Evolutionary conservation across 2,797 vertebrate species (phyloP).

Genomic region (Mionectes olivaceus): DNA sequence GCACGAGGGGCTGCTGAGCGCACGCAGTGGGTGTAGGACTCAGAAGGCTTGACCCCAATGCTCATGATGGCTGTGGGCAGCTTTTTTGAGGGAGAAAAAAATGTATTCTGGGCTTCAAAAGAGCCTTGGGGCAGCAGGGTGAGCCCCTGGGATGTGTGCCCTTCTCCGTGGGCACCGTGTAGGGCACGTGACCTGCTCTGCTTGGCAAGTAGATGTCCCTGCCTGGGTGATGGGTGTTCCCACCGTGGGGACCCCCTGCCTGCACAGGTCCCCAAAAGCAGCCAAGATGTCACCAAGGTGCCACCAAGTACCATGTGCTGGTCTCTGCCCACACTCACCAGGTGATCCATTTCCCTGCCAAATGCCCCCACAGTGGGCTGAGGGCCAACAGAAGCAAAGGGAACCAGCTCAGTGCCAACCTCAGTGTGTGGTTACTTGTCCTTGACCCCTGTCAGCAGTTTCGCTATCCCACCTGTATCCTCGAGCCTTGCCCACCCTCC

Average conservation of each 20-base stretch:
- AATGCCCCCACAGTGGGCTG: rapidly evolving
- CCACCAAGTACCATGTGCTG: background rate
- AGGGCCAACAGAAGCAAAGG: background rate
- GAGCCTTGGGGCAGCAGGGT: background rate
- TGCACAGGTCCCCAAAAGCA: background rate
- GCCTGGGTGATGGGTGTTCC: background rate
- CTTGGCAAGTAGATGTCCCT: background rate
- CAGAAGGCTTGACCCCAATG: background rate
- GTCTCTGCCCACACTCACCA: background rate
- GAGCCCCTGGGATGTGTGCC: rapidly evolving
- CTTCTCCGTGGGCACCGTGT: rapidly evolving
- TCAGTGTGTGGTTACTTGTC: background rate
- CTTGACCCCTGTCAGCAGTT: background rate
- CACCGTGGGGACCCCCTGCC: rapidly evolving
- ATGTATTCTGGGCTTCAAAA: background rate
- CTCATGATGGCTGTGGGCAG: background rate
- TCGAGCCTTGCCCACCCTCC: background rate
- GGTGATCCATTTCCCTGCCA: background rate
- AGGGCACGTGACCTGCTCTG: rapidly evolving
- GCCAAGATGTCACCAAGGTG: background rate
- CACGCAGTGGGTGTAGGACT: rapidly evolving
- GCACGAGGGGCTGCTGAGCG: background rate
- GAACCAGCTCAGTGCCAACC: background rate
- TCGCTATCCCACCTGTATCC: background rate
- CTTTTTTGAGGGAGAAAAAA: rapidly evolving